Evolutionary conservation across 35 echinoderm and acorn worm genomes (phyloP).

Genomic region (Ophioderma brevispina): DNA sequence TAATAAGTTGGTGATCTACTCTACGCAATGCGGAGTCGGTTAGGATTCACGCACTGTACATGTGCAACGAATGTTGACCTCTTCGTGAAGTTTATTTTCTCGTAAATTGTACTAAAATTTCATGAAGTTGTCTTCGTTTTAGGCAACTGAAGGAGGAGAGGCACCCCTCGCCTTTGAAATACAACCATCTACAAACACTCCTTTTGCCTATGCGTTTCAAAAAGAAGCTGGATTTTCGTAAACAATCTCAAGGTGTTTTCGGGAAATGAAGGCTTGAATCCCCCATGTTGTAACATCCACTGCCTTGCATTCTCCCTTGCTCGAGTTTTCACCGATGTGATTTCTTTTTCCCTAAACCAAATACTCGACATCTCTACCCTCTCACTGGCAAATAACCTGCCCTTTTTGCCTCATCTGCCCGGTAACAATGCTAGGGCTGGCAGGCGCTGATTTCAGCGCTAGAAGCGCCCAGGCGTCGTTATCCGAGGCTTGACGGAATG

Average conservation of each 20-base stretch:
- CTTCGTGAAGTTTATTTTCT: not conserved
- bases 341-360: slow-evolving; percentile 86
- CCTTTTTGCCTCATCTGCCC: slow-evolving; percentile 84
- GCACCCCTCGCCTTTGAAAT: slow-evolving; percentile 97
- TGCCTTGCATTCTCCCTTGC: slow-evolving; percentile 97
- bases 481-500: slow-evolving; percentile 92
- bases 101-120: not conserved
- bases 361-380: slow-evolving; percentile 99
- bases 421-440: slow-evolving; percentile 86
- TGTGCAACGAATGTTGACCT: not conserved
- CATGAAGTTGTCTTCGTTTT: slow-evolving; percentile 78
- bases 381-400: slow-evolving; percentile 68
- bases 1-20: not conserved
- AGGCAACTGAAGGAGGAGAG: slow-evolving; percentile 85
- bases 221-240: slow-evolving; percentile 96
- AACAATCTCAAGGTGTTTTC: slow-evolving; percentile 98
- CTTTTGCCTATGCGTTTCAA: slow-evolving; percentile 94
- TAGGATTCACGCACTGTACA: not conserved
- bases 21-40: not conserved
- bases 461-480: slow-evolving; percentile 99
- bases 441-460: slow-evolving; percentile 98
- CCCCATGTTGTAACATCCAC: slow-evolving; percentile 99
- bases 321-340: slow-evolving; percentile 96
- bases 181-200: slow-evolving; percentile 97
- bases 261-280: slow-evolving; percentile 99